Conservation (phyloP, 2,113 vertebrate species). For the Phalacrocorax aristotelis region DNA sequence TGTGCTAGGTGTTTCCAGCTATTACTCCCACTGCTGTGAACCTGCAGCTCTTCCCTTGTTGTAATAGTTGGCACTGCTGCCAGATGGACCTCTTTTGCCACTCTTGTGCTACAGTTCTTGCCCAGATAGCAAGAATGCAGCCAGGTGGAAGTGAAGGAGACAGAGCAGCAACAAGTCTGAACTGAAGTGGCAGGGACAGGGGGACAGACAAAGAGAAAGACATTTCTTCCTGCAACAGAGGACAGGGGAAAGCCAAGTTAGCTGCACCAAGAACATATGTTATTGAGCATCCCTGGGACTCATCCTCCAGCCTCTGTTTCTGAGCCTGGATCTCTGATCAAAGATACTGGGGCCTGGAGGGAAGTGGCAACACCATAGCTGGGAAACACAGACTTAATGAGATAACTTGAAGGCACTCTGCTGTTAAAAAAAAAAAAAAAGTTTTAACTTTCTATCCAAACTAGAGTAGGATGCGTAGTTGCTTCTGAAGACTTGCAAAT, state of each 20-base stretch:
- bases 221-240: neutral
- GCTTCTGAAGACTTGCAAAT: neutral
- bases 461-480: neutral
- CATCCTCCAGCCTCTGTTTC: neutral
- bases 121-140: fast-evolving
- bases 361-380: neutral
- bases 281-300: neutral
- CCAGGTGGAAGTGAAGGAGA: neutral
- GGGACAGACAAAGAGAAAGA: fast-evolving
- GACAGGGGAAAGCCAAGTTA: neutral
- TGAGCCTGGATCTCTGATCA: neutral
- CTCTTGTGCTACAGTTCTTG: neutral
- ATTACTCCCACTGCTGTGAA: neutral
- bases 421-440: neutral
- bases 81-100: neutral
- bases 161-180: neutral
- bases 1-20: neutral
- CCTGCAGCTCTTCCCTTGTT: neutral
- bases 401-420: neutral
- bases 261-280: neutral
- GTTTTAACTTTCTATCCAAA: neutral
- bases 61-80: neutral
- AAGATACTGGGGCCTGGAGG: neutral
- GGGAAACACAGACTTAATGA: conserved; percentile 12
- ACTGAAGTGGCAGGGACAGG: fast-evolving